Evolutionary conservation across 1,140 invertebrate species (phyloP).

Genomic region (Atta texana): DNA sequence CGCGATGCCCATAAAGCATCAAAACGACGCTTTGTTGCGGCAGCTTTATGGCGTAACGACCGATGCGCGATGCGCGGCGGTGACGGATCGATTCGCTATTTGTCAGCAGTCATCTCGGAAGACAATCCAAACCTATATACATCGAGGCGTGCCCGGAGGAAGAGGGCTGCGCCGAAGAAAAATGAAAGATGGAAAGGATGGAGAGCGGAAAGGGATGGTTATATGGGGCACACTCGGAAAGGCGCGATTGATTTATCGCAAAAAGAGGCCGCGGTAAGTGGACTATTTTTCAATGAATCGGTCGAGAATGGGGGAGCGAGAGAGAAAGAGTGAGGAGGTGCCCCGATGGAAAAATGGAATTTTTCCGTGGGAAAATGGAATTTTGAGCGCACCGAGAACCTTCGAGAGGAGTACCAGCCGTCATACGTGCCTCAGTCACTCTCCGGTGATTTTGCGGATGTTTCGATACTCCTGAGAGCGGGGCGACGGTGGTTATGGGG

Average conservation of each 20-base stretch:
- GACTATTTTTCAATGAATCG: constrained; percentile 72
- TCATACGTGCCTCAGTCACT: constrained; percentile 83
- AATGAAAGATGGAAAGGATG: constrained; percentile 6
- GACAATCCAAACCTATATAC: constrained; percentile 48
- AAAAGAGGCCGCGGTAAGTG: constrained; percentile 73
- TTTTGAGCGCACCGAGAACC: constrained; percentile 68
- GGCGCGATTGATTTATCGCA: constrained; percentile 74
- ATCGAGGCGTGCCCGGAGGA: neutral
- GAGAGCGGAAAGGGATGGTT: constrained; percentile 20
- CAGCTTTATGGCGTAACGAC: constrained; percentile 52
- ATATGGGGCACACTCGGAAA: constrained; percentile 49
- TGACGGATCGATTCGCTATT: constrained; percentile 60
- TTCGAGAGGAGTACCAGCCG: constrained; percentile 55
- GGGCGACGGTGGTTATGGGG: constrained; percentile 26
- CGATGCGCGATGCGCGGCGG: constrained; percentile 22
- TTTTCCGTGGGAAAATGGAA: constrained; percentile 78
- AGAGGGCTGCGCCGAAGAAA: constrained; percentile 39
- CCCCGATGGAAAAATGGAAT: constrained; percentile 62
- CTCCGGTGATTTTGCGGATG: constrained; percentile 81
- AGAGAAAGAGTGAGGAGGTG: constrained; percentile 23
- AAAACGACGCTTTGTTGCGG: constrained; percentile 60
- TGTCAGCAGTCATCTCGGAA: constrained; percentile 61
- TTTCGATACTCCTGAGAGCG: constrained; percentile 75
- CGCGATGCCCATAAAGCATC: constrained; percentile 61
- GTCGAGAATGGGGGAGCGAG: constrained; percentile 14